These are phyloP conservation scores for Conus canariensis DNA, from an alignment of 2,888 invertebrate species.

Conservation along the genomic window DNA sequence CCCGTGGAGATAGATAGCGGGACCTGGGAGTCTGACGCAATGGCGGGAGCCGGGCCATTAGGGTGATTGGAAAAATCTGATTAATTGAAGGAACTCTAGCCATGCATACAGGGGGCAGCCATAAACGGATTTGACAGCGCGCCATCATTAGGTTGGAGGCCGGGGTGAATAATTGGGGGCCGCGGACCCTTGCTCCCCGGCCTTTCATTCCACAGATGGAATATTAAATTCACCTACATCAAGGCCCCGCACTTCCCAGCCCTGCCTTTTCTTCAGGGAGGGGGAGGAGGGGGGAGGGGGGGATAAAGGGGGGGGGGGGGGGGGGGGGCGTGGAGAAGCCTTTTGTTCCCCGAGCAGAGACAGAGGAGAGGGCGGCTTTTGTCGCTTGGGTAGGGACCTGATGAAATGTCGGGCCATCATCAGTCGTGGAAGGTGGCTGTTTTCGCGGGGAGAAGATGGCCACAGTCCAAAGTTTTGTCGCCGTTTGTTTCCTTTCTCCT, in stretches of 20 bases:
- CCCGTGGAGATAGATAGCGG: slow-evolving; percentile 35
- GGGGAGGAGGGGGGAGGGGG: background rate
- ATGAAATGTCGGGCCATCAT: slow-evolving; percentile 41
- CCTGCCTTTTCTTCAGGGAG: background rate
- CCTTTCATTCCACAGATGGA: slow-evolving; percentile 59
- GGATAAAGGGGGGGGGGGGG: background rate
- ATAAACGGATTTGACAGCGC: slow-evolving; percentile 63
- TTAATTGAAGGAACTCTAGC: slow-evolving; percentile 58
- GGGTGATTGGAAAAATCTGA: slow-evolving; percentile 60
- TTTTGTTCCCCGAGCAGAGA: slow-evolving; percentile 18
- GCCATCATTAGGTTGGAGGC: slow-evolving; percentile 57
- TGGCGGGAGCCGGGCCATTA: slow-evolving; percentile 51
- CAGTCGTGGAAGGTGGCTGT: background rate
- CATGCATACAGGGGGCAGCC: slow-evolving; percentile 53
- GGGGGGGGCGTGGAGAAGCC: background rate
- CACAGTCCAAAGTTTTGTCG: slow-evolving; percentile 13
- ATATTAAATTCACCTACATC: slow-evolving; percentile 62
- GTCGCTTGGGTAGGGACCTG: slow-evolving; percentile 11
- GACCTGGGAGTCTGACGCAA: slow-evolving; percentile 48
- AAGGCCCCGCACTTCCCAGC: slow-evolving; percentile 40
- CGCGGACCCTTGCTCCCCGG: slow-evolving; percentile 46
- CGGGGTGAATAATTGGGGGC: slow-evolving; percentile 60
- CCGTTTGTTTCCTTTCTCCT: slow-evolving; percentile 20
- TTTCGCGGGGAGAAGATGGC: slow-evolving; percentile 1
- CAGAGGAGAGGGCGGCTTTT: slow-evolving; percentile 33